Evolutionary conservation across 2,113 vertebrate genomes (phyloP).

Genomic region (Shinisaurus crocodilurus): DNA sequence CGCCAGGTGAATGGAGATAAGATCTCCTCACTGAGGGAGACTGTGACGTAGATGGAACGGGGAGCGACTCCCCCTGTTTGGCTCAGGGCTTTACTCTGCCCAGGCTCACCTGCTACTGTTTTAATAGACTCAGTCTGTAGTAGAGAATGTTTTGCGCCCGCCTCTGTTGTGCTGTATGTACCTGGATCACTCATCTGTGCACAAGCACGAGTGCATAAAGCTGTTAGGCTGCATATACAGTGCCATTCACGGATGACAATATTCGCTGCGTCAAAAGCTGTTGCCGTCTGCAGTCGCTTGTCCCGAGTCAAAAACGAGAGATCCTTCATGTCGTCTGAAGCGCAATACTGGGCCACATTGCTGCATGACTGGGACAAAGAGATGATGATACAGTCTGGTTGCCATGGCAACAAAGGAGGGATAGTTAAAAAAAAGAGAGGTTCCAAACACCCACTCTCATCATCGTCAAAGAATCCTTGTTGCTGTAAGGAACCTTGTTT

Average conservation of each 20-base stretch:
- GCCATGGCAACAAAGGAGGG: slow-evolving; percentile 93
- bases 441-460: slow-evolving; percentile 75
- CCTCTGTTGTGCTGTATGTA: not conserved
- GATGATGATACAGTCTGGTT: slow-evolving; percentile 92
- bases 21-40: not conserved
- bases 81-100: not conserved
- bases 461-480: slow-evolving; percentile 59
- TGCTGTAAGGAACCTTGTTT: slow-evolving; percentile 50
- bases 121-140: not conserved
- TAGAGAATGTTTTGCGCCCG: not conserved
- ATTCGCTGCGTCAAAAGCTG: not conserved
- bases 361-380: slow-evolving; percentile 84
- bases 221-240: fast-evolving
- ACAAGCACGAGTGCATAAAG: fast-evolving
- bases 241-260: fast-evolving
- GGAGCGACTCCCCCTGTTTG: not conserved
- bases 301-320: slow-evolving; percentile 1
- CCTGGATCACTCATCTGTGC: fast-evolving
- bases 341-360: slow-evolving; percentile 70
- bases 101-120: not conserved
- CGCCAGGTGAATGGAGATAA: not conserved
- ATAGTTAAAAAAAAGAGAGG: slow-evolving; percentile 73
- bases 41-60: not conserved
- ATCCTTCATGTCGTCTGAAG: slow-evolving; percentile 60
- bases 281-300: slow-evolving; percentile 10